Evolutionary conservation across 2,113 vertebrate genomes (phyloP).

Genomic region (Butorides virescens): DNA sequence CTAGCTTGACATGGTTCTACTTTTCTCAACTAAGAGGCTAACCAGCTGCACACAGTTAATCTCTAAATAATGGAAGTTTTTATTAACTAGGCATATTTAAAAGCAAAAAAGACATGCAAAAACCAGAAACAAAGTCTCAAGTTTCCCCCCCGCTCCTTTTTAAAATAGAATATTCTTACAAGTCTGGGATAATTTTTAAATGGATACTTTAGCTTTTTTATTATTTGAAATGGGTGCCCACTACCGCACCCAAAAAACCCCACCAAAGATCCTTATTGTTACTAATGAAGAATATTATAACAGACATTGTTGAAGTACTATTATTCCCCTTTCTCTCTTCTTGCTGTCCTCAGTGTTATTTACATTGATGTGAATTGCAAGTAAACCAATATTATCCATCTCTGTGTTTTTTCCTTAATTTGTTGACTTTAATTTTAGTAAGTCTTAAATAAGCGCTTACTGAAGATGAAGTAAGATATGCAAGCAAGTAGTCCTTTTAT

Average conservation of each 20-base stretch:
- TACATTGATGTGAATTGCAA: conserved; percentile 61
- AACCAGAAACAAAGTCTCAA: neutral
- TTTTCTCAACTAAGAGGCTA: neutral
- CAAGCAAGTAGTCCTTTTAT: conserved; percentile 80
- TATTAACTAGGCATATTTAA: neutral
- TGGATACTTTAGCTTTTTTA: neutral
- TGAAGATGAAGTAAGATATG: conserved; percentile 72
- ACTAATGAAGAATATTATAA: conserved; percentile 37
- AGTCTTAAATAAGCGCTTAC: conserved; percentile 75
- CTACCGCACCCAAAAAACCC: neutral
- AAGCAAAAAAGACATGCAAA: neutral
- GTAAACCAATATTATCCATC: conserved; percentile 66
- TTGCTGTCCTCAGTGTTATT: conserved; percentile 44
- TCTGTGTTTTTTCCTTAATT: conserved; percentile 59
- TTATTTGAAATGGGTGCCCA: neutral
- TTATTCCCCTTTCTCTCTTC: conserved; percentile 20
- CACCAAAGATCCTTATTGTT: neutral
- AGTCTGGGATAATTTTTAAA: neutral
- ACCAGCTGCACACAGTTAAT: neutral
- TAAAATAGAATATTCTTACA: neutral
- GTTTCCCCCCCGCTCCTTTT: neutral
- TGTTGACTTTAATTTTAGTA: conserved; percentile 78
- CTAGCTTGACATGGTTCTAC: neutral
- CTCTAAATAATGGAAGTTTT: neutral
- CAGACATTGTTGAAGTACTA: conserved; percentile 21